These are phyloP conservation scores for Monomorium pharaonis DNA, from an alignment of 1,140 invertebrate genomes.

Conservation along the genomic window DNA sequence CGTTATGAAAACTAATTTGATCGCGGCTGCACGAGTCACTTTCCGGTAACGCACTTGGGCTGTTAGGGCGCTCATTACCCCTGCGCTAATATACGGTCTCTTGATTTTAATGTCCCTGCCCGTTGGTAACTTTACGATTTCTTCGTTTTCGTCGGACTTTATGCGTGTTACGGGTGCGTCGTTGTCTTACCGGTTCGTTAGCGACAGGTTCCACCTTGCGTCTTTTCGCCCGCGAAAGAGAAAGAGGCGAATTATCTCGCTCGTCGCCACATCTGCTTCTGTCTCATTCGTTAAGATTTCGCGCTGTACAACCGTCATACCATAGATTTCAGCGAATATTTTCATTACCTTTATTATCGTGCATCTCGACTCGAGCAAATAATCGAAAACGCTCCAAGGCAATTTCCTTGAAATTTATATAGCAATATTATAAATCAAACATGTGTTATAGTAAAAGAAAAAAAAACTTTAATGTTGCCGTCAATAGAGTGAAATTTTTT, in stretches of 20 bases:
- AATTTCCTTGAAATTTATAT: background rate
- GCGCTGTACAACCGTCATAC: background rate
- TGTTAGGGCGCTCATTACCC: slow-evolving; percentile 70
- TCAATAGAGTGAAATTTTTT: background rate
- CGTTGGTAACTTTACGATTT: slow-evolving; percentile 74
- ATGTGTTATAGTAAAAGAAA: background rate
- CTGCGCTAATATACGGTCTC: slow-evolving; percentile 70
- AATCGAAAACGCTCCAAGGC: background rate
- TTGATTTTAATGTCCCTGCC: slow-evolving; percentile 77
- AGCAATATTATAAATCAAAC: background rate
- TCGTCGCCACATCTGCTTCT: slow-evolving; percentile 38
- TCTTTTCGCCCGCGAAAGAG: slow-evolving; percentile 37
- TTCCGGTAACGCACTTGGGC: slow-evolving; percentile 41
- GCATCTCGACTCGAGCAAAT: background rate
- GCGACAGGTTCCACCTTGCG: slow-evolving; percentile 75
- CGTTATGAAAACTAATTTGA: slow-evolving; percentile 43
- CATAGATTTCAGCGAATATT: slow-evolving; percentile 16
- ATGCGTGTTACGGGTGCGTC: slow-evolving; percentile 69
- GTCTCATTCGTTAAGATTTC: slow-evolving; percentile 24
- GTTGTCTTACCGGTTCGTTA: slow-evolving; percentile 79
- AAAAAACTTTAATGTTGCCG: background rate
- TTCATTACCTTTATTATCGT: slow-evolving; percentile 8
- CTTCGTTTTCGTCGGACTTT: slow-evolving; percentile 77
- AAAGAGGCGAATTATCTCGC: slow-evolving; percentile 60
- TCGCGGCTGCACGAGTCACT: slow-evolving; percentile 18